These are phyloP conservation scores for Temnothorax curvispinosus DNA, from an alignment of 1,140 invertebrate species.

Conservation along the genomic window DNA sequence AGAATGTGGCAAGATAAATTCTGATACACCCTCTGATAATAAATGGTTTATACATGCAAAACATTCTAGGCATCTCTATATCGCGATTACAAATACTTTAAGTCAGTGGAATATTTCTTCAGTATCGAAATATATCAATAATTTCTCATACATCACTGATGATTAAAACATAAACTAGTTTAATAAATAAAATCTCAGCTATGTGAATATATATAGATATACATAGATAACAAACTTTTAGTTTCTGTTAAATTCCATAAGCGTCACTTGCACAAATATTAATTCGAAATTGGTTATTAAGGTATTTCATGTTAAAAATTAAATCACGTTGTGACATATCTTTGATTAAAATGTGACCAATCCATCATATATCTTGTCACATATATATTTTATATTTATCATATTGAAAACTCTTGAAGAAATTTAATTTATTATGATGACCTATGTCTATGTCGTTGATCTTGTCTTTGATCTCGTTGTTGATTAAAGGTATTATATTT, in stretches of 20 bases:
- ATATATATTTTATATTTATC: no score
- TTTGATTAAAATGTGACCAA: not conserved
- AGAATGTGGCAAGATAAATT: constrained; percentile 8
- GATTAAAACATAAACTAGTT: constrained; percentile 7
- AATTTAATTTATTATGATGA: not conserved
- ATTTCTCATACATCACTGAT: not conserved
- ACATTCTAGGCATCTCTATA: not conserved
- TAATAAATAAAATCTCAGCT: not conserved
- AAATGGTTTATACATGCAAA: not conserved
- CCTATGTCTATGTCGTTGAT: not conserved
- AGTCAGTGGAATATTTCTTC: not conserved
- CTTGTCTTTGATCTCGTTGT: not conserved
- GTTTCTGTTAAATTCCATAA: not conserved
- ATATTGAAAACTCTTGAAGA: not conserved
- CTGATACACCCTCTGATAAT: not conserved
- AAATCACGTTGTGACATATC: not conserved
- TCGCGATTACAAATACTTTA: not conserved
- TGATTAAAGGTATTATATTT: not conserved
- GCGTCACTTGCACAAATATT: not conserved
- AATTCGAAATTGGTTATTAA: not conserved
- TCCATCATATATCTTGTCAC: no score
- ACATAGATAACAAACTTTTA: not conserved
- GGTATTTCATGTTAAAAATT: not conserved
- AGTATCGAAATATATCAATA: not conserved
- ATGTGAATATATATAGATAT: not conserved